Percentiles rank a stretch among this genome's conserved stretches.
These are phyloP conservation scores for Tigriopus japonicus DNA, from an alignment of 1,140 invertebrate species.

Conservation along the genomic window DNA sequence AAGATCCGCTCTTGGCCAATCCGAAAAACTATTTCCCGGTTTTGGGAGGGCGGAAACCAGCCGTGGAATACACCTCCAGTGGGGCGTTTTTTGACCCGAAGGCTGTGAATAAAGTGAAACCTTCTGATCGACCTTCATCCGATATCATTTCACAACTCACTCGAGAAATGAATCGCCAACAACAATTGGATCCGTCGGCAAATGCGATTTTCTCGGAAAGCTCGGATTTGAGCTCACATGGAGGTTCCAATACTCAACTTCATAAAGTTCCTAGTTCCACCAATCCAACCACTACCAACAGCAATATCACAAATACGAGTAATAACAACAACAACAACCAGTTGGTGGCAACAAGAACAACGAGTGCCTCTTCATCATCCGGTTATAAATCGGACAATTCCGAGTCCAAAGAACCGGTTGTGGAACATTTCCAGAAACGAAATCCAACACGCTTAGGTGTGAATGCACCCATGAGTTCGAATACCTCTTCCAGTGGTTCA, in stretches of 20 bases:
- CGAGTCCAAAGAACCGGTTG: slow-evolving; percentile 8
- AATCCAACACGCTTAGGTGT: no score
- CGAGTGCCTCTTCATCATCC: neutral
- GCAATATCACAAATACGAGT: no score
- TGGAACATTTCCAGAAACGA: no score
- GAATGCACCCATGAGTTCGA: slow-evolving; percentile 19
- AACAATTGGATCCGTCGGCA: no score
- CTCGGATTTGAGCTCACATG: no score
- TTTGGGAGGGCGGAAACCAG: neutral
- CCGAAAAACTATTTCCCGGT: neutral
- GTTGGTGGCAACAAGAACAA: neutral
- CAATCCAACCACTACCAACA: neutral
- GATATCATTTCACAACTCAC: slow-evolving; percentile 11
- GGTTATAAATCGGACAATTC: slow-evolving; percentile 12
- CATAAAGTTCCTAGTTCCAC: slow-evolving; percentile 11
- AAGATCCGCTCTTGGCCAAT: slow-evolving; percentile 55
- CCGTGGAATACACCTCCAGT: slow-evolving; percentile 2
- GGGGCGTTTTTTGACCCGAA: slow-evolving; percentile 18
- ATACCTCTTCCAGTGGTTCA: slow-evolving; percentile 23
- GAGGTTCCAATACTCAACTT: slow-evolving; percentile 5
- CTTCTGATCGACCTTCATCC: slow-evolving; percentile 14
- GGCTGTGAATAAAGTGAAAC: neutral
- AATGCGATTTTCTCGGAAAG: no score
- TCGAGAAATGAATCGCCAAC: neutral
- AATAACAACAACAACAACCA: no score